A percentile compares a stretch with the other conserved stretches of the same genome.
phyloP scores from a whole-genome alignment of 2,113 vertebrate genomes.

The Tragelaphus scriptus region DNA sequence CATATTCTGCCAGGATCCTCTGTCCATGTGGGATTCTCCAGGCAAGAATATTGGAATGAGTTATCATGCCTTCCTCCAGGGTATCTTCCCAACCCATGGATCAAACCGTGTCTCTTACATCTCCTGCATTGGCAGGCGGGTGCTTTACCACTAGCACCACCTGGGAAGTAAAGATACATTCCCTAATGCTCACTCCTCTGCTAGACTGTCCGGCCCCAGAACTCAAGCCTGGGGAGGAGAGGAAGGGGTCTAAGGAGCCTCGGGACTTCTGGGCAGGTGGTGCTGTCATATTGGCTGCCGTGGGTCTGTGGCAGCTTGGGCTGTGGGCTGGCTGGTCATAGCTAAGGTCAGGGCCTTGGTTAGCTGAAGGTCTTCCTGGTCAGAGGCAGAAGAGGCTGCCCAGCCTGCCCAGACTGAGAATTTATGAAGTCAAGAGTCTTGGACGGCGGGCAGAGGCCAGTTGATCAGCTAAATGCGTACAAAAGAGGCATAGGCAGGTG shows the following conservation, averaged over 20 bases:
- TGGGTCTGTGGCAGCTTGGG: background rate
- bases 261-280: background rate
- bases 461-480: background rate
- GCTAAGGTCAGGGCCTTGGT: background rate
- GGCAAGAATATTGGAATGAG: background rate
- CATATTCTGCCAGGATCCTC: background rate
- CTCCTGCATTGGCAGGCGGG: background rate
- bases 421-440: background rate
- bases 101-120: background rate
- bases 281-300: fast-evolving
- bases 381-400: background rate
- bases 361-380: background rate
- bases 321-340: background rate
- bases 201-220: background rate
- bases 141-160: background rate
- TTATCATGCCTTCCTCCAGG: background rate
- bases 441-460: background rate
- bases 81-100: background rate
- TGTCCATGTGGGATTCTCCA: background rate
- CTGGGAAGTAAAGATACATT: background rate
- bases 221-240: background rate
- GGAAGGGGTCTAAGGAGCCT: background rate
- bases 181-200: background rate
- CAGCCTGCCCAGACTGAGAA: background rate
- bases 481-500: background rate